Evolutionary conservation across 2,888 invertebrate genomes (phyloP).

Genomic region (Dioctria rufipes): DNA sequence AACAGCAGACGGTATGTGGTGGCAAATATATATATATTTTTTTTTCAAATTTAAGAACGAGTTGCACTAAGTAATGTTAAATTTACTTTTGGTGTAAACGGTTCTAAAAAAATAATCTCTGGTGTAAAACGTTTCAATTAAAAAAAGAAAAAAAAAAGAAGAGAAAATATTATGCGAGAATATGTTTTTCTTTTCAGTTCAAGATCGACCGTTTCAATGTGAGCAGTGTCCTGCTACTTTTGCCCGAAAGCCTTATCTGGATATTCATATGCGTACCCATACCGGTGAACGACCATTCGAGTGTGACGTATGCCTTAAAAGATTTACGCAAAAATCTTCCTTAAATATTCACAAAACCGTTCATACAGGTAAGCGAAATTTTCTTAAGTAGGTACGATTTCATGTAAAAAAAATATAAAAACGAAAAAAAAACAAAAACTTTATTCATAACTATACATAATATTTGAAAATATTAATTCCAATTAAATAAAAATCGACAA

Average conservation of each 20-base stretch:
- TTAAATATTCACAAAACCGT: slow-evolving; percentile 86
- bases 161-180: no score
- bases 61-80: no score
- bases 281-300: slow-evolving; percentile 65
- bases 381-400: no score
- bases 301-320: slow-evolving; percentile 74
- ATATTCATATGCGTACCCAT: slow-evolving; percentile 73
- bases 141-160: no score
- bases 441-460: background rate
- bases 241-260: slow-evolving; percentile 74
- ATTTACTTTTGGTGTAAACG: no score
- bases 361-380: slow-evolving; percentile 75
- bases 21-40: no score
- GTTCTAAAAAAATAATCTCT: no score
- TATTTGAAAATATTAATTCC: no score
- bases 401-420: no score
- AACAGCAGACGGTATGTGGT: no score
- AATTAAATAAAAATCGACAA: slow-evolving; percentile 36
- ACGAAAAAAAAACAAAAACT: background rate
- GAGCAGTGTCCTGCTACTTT: slow-evolving; percentile 76
- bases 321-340: slow-evolving; percentile 87
- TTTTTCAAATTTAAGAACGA: no score
- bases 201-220: slow-evolving; percentile 69
- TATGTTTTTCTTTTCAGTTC: slow-evolving; percentile 56
- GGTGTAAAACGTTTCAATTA: no score